A percentile compares a stretch with the other conserved stretches of the same genome.
These are phyloP conservation scores for Glyptemys insculpta DNA, from an alignment of 2,797 vertebrate genomes.

Conservation along the genomic window DNA sequence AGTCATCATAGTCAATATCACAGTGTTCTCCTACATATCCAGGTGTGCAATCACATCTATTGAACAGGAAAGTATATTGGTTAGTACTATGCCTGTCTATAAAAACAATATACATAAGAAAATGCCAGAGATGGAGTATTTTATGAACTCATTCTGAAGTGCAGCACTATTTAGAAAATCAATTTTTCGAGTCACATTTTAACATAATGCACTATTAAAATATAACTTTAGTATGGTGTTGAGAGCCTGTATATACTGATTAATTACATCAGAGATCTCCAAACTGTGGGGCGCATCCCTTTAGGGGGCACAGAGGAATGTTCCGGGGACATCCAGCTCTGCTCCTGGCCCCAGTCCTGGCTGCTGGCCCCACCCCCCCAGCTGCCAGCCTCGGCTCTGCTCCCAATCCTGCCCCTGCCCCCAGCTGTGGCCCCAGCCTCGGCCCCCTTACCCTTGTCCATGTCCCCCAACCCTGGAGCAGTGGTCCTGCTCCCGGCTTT, in stretches of 20 bases:
- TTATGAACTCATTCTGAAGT: not conserved
- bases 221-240: not conserved
- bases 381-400: too few species aligned
- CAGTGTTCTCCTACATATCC: conserved; percentile 95
- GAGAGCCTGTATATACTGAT: not conserved
- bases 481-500: too few species aligned
- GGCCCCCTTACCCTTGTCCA: too few species aligned
- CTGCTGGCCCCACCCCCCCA: too few species aligned
- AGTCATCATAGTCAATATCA: conserved; percentile 93
- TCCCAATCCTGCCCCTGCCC: too few species aligned
- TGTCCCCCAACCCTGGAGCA: too few species aligned
- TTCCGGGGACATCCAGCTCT: too few species aligned
- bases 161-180: not conserved
- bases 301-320: too few species aligned
- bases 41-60: conserved; percentile 95
- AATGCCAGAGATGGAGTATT: not conserved
- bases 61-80: not conserved
- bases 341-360: too few species aligned
- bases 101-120: fast-evolving
- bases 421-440: too few species aligned
- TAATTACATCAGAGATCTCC: not conserved
- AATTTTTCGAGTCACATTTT: not conserved
- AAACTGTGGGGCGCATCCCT: too few species aligned
- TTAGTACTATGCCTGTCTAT: not conserved
- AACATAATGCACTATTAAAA: not conserved